Percentiles rank a stretch among this genome's conserved stretches.
Evolutionary conservation across 2,888 invertebrate genomes (phyloP).

Genomic region (Teinopalpus imperialis): DNA sequence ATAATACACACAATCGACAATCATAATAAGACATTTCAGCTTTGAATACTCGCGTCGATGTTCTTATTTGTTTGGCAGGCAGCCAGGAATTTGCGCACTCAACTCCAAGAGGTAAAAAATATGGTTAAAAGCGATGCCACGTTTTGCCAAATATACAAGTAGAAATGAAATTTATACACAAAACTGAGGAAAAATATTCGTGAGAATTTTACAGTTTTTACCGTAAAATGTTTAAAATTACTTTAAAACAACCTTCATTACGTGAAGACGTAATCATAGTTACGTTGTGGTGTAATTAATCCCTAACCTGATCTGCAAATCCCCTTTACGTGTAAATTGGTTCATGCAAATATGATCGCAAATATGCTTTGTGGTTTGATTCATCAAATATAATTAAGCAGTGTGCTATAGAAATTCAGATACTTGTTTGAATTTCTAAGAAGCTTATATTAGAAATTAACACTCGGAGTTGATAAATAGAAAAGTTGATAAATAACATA

Average conservation of each 20-base stretch:
- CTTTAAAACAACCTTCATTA: constrained; percentile 1
- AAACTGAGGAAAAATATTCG: constrained; percentile 1
- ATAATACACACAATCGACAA: constrained; percentile 15
- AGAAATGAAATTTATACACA: constrained; percentile 17
- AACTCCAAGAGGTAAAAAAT: constrained; percentile 14
- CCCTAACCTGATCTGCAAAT: constrained; percentile 3
- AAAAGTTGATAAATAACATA: too few species aligned
- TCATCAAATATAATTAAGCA: constrained; percentile 12
- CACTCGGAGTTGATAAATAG: too few species aligned
- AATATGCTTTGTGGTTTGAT: constrained; percentile 14
- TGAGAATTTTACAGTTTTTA: neutral
- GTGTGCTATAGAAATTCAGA: constrained; percentile 8
- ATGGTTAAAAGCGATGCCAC: constrained; percentile 12
- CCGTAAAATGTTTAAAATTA: constrained; percentile 7
- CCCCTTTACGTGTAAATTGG: constrained; percentile 14
- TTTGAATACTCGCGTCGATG: constrained; percentile 6
- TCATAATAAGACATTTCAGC: constrained; percentile 16
- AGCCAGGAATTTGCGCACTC: constrained; percentile 12
- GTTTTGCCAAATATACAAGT: constrained; percentile 15
- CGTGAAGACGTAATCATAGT: constrained; percentile 2
- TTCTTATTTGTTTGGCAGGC: constrained; percentile 9
- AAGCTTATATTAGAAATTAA: too few species aligned
- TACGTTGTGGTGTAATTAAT: neutral
- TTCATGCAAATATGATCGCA: neutral
- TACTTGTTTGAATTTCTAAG: too few species aligned